These are phyloP conservation scores for Peromyscus maniculatus DNA, from an alignment of 2,113 vertebrate genomes.

Conservation along the genomic window DNA sequence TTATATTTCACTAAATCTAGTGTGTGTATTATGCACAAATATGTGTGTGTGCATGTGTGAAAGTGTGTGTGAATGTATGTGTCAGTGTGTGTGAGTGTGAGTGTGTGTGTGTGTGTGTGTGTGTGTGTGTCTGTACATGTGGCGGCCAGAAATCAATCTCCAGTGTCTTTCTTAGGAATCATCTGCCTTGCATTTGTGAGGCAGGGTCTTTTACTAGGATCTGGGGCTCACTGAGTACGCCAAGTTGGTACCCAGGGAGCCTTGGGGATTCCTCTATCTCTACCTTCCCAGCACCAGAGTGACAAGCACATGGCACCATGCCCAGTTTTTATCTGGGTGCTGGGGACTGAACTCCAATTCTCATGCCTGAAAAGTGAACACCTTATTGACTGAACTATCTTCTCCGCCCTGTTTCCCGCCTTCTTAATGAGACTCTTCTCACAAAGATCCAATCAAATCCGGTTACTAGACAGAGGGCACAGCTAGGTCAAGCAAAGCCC, in stretches of 20 bases:
- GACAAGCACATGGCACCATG: background rate
- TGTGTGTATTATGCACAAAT: background rate
- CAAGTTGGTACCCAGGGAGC: background rate
- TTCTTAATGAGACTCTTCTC: background rate
- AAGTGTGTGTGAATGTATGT: background rate
- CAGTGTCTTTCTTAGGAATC: background rate
- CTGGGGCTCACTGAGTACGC: background rate
- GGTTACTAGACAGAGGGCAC: background rate
- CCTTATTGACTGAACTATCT: too few species aligned
- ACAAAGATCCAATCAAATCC: background rate
- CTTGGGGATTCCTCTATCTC: background rate
- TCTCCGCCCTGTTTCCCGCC: background rate
- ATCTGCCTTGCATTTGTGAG: background rate
- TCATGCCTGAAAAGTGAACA: background rate
- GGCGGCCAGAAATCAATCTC: background rate
- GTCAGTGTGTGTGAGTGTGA: background rate
- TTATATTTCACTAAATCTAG: background rate
- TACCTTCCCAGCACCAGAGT: background rate
- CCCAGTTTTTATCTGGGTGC: background rate
- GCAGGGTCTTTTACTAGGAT: background rate
- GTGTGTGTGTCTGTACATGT: background rate
- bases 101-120: background rate
- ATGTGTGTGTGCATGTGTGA: background rate
- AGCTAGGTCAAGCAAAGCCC: background rate
- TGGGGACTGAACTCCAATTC: background rate